These are phyloP conservation scores for Stenoptilia bipunctidactyla DNA, from an alignment of 2,888 invertebrate species.

Conservation along the genomic window DNA sequence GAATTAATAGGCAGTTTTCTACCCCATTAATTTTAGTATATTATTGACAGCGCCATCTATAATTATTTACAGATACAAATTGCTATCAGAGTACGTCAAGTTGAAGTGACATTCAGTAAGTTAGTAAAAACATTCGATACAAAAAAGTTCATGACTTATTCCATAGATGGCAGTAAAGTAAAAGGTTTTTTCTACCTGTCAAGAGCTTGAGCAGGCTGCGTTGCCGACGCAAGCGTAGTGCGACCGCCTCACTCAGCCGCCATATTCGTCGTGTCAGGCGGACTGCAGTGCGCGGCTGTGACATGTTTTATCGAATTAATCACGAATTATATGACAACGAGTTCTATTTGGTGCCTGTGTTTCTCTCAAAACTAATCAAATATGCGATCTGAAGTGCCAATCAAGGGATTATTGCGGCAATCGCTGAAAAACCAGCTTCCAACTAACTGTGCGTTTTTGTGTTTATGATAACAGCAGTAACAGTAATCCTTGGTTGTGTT, in stretches of 20 bases:
- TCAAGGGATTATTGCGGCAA: slow-evolving; percentile 45
- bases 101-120: no score
- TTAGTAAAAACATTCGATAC: no score
- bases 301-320: slow-evolving; percentile 65
- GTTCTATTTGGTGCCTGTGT: slow-evolving; percentile 44
- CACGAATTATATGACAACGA: slow-evolving; percentile 51
- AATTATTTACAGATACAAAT: no score
- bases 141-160: slow-evolving; percentile 20
- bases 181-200: slow-evolving; percentile 42
- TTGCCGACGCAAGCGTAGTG: slow-evolving; percentile 61
- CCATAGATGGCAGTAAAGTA: slow-evolving; percentile 33
- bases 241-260: slow-evolving; percentile 52
- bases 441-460: slow-evolving; percentile 65
- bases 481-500: slow-evolving; percentile 57
- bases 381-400: slow-evolving; percentile 49
- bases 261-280: slow-evolving; percentile 70
- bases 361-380: slow-evolving; percentile 39
- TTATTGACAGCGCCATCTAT: no score
- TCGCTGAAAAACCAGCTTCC: slow-evolving; percentile 57
- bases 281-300: slow-evolving; percentile 63
- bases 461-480: slow-evolving; percentile 66
- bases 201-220: slow-evolving; percentile 22
- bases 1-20: no score
- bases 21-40: no score
- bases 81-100: no score